Evolutionary conservation across 1,140 invertebrate species (phyloP).

Genomic region (Papilio machaon): DNA sequence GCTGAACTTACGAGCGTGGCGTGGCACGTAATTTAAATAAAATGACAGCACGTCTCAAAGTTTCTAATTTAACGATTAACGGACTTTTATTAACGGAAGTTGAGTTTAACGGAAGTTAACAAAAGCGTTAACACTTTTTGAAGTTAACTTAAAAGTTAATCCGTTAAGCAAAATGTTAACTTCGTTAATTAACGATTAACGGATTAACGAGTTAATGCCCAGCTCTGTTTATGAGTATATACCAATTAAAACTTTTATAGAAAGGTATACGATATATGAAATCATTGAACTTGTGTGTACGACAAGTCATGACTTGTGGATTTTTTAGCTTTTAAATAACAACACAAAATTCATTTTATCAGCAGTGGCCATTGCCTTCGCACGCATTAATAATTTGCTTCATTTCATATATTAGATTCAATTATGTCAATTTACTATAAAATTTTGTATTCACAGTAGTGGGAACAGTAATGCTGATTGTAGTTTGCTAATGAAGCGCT

Average conservation of each 20-base stretch:
- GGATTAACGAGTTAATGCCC: too few species aligned
- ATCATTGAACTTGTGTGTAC: not conserved
- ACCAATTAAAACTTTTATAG: not conserved
- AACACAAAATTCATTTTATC: not conserved
- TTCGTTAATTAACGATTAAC: too few species aligned
- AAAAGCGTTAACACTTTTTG: too few species aligned
- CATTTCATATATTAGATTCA: not conserved
- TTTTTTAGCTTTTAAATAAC: constrained; percentile 20
- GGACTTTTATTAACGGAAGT: too few species aligned
- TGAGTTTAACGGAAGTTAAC: too few species aligned
- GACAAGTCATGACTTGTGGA: not conserved
- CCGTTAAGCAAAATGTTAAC: too few species aligned
- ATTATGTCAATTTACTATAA: not conserved
- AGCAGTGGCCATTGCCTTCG: not conserved
- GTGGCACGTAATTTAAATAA: too few species aligned
- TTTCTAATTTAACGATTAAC: too few species aligned
- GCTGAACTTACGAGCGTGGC: too few species aligned
- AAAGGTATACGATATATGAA: not conserved
- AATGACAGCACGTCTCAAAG: too few species aligned
- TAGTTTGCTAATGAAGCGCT: constrained; percentile 19
- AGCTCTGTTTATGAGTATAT: not conserved
- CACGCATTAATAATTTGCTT: constrained; percentile 27
- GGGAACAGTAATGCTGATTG: not conserved
- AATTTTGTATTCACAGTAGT: constrained; percentile 7
- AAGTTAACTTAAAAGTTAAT: too few species aligned